Evolutionary conservation across 1,140 invertebrate genomes (phyloP), one percentile per base, ranked within the genome.

Genomic region (Dinoponera quadriceps): DNA sequence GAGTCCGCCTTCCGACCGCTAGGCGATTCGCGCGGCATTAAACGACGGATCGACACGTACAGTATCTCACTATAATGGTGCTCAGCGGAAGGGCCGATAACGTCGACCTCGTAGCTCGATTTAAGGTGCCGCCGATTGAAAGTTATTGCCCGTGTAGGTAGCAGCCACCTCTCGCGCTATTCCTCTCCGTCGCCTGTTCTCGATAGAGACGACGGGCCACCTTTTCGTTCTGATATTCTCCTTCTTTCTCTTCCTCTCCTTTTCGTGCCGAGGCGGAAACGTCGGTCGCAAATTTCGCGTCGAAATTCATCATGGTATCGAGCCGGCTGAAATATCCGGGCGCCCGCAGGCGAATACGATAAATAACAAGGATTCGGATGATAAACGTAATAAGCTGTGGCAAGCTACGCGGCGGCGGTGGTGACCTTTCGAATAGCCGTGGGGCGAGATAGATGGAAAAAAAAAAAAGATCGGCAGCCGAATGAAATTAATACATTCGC

Each of bases 11-110:
- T 87, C 86, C 75, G 83, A 85, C 85, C 83, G 85, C 77, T 9
- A 63, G 73, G 62, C 77, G 75, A 86, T 85, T 88, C 57, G 87
- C 57, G 87, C 77, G 86, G 69, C 62, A 68, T 84, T 88, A 88
- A 88, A 88, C 87, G 88, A 88, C 87, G 87, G 75, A 89, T 89
- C 88, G 55, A 73, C 80, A 72, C 71, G 65, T 86, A 74, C 87
- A 78, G 81, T 89, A 89, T 89, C 88, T 89, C 88, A 77, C 80
- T 77, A 78, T 89, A 89, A 89, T 89, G 88, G 88, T 75, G 75
- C 87, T 74, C 83, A 84, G 84, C 87, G 68, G 85, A 87, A 87
- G 68, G 44, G 48, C 73, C 81, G 88, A 89, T 89, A 89, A 89
- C 81, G 87, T 85, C 84, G 84, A 82, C 82, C 78, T 72, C 59